Evolutionary conservation across 2,797 vertebrate species (phyloP).

Genomic region (Heteromormyrus szaboi): DNA sequence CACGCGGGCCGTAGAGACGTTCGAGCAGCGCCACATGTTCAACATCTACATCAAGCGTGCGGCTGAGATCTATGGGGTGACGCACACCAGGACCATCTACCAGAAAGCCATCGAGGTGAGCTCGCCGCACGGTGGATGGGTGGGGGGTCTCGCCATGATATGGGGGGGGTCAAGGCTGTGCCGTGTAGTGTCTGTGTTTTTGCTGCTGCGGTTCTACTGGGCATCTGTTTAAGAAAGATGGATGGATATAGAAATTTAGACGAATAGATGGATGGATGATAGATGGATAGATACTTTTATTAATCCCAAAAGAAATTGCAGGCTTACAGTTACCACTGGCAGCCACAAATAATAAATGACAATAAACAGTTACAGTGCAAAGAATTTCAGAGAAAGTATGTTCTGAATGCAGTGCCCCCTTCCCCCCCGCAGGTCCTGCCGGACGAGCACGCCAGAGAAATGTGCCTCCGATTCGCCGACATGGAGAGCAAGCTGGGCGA

Average conservation of each 20-base stretch:
- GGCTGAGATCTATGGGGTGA: constrained; percentile 89
- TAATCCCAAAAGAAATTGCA: neutral
- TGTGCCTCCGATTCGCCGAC: constrained; percentile 87
- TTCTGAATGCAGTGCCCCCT: neutral
- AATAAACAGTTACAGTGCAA: neutral
- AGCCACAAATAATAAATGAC: neutral
- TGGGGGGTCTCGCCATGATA: neutral
- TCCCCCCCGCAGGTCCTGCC: constrained; percentile 70
- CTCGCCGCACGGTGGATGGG: neutral
- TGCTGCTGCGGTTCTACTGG: neutral
- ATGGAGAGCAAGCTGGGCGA: constrained; percentile 93
- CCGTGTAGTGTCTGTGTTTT: neutral
- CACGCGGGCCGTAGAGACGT: constrained; percentile 74
- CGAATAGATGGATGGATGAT: neutral
- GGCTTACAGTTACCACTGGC: neutral
- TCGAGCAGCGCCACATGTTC: constrained; percentile 83
- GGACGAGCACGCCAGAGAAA: constrained; percentile 82
- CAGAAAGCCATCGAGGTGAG: constrained; percentile 87
- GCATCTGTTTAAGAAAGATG: neutral
- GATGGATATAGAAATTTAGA: neutral
- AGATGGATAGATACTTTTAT: neutral
- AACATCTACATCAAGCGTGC: constrained; percentile 93
- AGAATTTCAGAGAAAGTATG: neutral
- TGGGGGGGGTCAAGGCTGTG: neutral
- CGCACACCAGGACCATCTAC: constrained; percentile 85